Percentiles rank a stretch among this genome's conserved stretches.
Conservation (phyloP, 2,888 invertebrate genomes). For the Gymnoscelis rufifasciata region DNA sequence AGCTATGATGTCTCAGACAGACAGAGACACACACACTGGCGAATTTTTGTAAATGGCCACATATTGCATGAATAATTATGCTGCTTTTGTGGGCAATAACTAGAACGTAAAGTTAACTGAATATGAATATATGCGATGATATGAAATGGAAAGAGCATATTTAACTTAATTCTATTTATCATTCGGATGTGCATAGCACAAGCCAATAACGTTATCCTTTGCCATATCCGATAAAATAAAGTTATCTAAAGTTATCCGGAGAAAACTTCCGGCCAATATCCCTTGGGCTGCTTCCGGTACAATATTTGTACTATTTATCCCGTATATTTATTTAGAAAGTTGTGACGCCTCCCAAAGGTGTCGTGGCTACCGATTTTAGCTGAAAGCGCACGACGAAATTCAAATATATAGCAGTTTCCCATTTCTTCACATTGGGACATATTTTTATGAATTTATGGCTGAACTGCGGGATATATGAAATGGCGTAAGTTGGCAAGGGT, state of each 20-base stretch:
- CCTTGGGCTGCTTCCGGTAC: slow-evolving; percentile 24
- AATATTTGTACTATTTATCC: slow-evolving; percentile 46
- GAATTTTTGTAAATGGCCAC: too few species aligned
- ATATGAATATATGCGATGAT: too few species aligned
- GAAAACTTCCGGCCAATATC: slow-evolving; percentile 20
- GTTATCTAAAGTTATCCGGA: slow-evolving; percentile 25
- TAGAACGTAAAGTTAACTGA: too few species aligned
- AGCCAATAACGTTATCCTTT: slow-evolving; percentile 20
- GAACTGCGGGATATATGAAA: background rate
- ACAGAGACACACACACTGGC: too few species aligned
- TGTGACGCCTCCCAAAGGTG: slow-evolving; percentile 47
- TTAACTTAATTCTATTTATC: background rate
- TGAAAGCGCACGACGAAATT: slow-evolving; percentile 44
- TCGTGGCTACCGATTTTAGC: slow-evolving; percentile 43
- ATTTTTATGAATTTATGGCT: slow-evolving; percentile 10
- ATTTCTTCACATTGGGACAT: slow-evolving; percentile 30
- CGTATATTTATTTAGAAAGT: slow-evolving; percentile 54
- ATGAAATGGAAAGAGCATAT: background rate
- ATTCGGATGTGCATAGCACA: slow-evolving; percentile 2
- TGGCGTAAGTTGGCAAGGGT: background rate
- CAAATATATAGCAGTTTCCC: slow-evolving; percentile 36
- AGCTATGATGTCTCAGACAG: too few species aligned
- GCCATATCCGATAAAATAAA: slow-evolving; percentile 24
- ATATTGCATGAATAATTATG: too few species aligned
- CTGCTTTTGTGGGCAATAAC: too few species aligned